phyloP scores from a whole-genome alignment of 2,113 vertebrate species.

The Meles meles region DNA sequence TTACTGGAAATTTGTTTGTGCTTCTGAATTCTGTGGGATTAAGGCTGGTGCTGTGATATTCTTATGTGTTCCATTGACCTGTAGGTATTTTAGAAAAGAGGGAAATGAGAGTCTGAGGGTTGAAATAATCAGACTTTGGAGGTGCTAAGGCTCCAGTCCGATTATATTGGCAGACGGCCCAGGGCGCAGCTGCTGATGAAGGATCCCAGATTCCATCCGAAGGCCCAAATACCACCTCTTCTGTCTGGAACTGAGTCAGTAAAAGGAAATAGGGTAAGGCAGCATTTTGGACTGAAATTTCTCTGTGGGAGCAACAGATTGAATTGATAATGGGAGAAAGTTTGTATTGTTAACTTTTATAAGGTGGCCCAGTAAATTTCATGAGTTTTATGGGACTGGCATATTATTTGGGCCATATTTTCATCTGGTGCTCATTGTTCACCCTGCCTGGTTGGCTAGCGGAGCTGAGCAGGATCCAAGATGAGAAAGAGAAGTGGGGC shows the following conservation, averaged over 20 bases:
- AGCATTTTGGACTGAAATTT: conserved; percentile 35
- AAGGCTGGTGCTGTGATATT: neutral
- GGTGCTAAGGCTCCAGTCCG: neutral
- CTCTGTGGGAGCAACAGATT: conserved; percentile 63
- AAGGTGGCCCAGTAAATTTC: conserved; percentile 52
- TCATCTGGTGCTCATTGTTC: conserved; percentile 9
- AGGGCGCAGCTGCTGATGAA: neutral
- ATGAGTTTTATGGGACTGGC: conserved; percentile 54
- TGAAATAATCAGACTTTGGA: neutral
- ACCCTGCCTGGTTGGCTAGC: neutral
- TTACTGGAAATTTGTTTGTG: conserved; percentile 11
- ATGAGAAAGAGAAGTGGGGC: neutral
- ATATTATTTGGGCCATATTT: neutral
- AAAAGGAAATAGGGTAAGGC: neutral
- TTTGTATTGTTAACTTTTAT: conserved; percentile 66
- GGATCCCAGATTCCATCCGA: neutral
- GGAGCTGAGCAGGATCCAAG: neutral
- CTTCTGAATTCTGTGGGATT: conserved; percentile 21
- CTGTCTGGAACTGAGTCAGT: conserved; percentile 27
- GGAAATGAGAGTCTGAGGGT: neutral
- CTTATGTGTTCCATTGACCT: neutral
- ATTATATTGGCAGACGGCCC: neutral
- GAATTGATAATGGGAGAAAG: conserved; percentile 59
- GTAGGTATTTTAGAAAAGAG: neutral
- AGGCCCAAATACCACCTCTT: neutral